Evolutionary conservation across 1,140 invertebrate genomes (phyloP).

Genomic region (Lepidurus apus): DNA sequence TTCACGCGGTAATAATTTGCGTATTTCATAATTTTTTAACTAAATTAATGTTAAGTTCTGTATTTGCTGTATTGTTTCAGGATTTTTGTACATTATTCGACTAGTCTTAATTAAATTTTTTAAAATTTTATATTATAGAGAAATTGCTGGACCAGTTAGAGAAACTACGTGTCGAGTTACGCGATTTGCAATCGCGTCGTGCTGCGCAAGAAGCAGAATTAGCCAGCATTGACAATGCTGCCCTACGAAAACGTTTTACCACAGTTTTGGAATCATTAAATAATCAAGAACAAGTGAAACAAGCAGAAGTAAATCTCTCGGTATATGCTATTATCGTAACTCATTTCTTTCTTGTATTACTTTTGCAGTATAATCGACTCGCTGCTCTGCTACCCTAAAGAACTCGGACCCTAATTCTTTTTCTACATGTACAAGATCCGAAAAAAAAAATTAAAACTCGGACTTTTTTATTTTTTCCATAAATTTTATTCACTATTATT

Average conservation of each 20-base stretch:
- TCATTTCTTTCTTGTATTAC: neutral
- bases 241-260: slow-evolving; percentile 73
- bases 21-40: neutral
- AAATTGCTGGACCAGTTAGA: slow-evolving; percentile 42
- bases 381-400: slow-evolving; percentile 26
- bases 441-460: neutral
- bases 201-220: slow-evolving; percentile 75
- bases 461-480: neutral
- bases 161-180: slow-evolving; percentile 55
- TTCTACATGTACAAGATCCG: neutral
- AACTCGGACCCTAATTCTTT: neutral
- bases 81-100: neutral
- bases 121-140: slow-evolving; percentile 39
- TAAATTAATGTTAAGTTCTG: too few species aligned
- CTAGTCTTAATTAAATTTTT: slow-evolving; percentile 23
- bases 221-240: slow-evolving; percentile 76
- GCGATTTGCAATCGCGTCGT: slow-evolving; percentile 62
- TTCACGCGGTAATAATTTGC: neutral
- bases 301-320: slow-evolving; percentile 58
- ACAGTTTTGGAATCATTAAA: slow-evolving; percentile 69
- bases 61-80: neutral
- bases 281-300: slow-evolving; percentile 70
- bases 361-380: slow-evolving; percentile 34
- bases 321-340: neutral
- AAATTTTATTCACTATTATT: neutral